Percentiles rank a stretch among this genome's conserved stretches.
phyloP scores from a whole-genome alignment of 35 echinoderm and acorn worm species.

The Lytechinus variegatus region DNA sequence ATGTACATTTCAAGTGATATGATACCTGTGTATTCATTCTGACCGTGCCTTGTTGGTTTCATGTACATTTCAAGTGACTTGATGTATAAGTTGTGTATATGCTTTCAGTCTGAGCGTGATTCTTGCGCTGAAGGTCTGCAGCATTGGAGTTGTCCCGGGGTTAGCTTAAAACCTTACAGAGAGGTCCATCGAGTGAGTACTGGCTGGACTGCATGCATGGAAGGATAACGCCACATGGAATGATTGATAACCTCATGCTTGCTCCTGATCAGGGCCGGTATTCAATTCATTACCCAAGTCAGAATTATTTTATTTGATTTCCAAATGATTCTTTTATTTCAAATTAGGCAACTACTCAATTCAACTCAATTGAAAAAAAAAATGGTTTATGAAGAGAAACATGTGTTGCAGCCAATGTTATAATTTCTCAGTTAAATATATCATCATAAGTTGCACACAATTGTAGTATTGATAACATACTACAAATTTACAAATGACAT shows the following conservation, averaged over 20 bases:
- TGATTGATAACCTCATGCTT: not conserved
- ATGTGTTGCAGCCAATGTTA: no score
- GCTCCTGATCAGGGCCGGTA: not conserved
- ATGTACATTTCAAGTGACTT: not conserved
- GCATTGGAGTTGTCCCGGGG: conserved; percentile 46
- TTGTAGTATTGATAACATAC: no score
- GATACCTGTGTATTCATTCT: no score
- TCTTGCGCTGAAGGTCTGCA: not conserved
- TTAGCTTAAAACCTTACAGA: conserved; percentile 20
- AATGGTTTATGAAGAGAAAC: no score
- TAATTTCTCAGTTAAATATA: no score
- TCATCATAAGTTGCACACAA: no score
- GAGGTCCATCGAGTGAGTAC: conserved; percentile 40
- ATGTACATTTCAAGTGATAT: not conserved
- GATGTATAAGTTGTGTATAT: not conserved
- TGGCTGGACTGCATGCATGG: conserved; percentile 7
- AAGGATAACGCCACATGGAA: not conserved
- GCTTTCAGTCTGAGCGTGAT: conserved; percentile 9
- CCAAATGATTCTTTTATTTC: no score
- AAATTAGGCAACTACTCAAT: no score
- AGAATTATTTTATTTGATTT: no score
- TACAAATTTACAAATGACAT: no score
- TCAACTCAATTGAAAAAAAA: no score
- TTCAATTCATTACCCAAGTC: no score
- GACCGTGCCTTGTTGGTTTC: not conserved